Evolutionary conservation across 2,113 vertebrate species (phyloP).

Genomic region (Bos taurus): DNA sequence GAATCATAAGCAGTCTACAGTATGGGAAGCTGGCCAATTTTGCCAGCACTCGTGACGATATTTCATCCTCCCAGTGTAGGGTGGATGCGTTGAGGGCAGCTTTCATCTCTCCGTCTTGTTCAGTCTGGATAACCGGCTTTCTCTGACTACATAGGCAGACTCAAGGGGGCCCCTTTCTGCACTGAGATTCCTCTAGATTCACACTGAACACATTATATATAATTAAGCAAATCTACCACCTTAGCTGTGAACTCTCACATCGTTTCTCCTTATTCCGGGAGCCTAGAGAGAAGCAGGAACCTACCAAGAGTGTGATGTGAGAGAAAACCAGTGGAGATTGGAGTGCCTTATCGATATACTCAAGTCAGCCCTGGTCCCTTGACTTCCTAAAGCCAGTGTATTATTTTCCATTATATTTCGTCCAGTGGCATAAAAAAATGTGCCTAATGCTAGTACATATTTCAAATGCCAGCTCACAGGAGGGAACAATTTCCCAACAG

Average conservation of each 20-base stretch:
- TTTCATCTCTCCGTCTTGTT: not conserved
- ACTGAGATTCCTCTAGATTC: not conserved
- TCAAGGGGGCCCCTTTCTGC: not conserved
- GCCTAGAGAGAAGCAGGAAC: not conserved
- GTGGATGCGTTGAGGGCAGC: not conserved
- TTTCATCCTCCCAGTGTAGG: not conserved
- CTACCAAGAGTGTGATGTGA: not conserved
- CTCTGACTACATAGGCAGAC: not conserved
- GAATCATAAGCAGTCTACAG: not conserved
- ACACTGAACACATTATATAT: not conserved
- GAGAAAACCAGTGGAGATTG: not conserved
- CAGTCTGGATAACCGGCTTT: not conserved
- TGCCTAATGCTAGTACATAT: not conserved
- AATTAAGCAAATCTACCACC: not conserved
- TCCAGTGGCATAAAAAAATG: not conserved
- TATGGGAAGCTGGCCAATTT: not conserved
- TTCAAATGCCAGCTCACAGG: slow-evolving; percentile 48
- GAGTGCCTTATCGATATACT: not conserved
- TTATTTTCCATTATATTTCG: slow-evolving; percentile 23
- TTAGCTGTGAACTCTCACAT: not conserved
- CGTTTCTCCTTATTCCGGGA: not conserved
- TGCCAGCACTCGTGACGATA: not conserved
- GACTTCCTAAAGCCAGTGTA: not conserved
- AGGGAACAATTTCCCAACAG: slow-evolving; percentile 42
- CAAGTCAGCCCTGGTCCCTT: not conserved